These are phyloP conservation scores for Albula glossodonta DNA, from an alignment of 2,113 vertebrate species.

Conservation along the genomic window DNA sequence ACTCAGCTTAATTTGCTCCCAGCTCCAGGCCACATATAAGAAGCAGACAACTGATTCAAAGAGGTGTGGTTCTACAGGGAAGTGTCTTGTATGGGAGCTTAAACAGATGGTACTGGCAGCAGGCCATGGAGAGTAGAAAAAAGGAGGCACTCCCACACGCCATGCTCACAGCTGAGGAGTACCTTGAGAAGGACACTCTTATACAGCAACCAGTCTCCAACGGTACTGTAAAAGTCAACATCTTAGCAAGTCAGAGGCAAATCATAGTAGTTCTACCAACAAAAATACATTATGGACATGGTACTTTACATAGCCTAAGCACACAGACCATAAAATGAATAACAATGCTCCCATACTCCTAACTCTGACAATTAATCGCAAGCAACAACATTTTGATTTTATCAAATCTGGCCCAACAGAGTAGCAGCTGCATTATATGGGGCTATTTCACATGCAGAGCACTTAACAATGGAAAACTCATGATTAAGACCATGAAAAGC, in stretches of 20 bases:
- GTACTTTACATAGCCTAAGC: neutral
- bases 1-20: slow-evolving; percentile 5
- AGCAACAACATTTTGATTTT: neutral
- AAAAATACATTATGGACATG: neutral
- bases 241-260: neutral
- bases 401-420: neutral
- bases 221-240: neutral
- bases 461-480: neutral
- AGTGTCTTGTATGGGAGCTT: neutral
- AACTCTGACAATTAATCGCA: neutral
- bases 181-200: neutral
- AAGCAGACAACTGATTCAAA: neutral
- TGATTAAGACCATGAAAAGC: neutral
- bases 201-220: neutral
- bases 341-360: neutral
- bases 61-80: neutral
- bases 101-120: slow-evolving; percentile 16
- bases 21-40: neutral
- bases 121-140: neutral
- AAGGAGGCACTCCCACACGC: neutral
- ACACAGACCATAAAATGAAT: neutral
- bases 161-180: neutral
- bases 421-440: neutral
- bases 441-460: neutral
- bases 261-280: neutral